phyloP scores from a whole-genome alignment of 2,888 invertebrate species.

The Barypeithes pellucidus region DNA sequence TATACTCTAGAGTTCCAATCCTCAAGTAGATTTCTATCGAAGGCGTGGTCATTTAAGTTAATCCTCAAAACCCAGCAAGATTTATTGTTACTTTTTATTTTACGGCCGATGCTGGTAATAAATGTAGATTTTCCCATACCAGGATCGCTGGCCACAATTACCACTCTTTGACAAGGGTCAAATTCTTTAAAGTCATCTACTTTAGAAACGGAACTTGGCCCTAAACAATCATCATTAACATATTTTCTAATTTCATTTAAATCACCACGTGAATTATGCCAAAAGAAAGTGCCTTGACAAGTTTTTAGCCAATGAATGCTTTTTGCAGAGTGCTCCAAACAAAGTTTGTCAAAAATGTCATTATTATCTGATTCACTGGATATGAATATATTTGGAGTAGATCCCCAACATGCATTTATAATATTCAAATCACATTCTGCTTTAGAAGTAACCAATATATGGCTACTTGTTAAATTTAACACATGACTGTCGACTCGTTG shows the following conservation, averaged over 20 bases:
- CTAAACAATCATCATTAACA: constrained; percentile 5
- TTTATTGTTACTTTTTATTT: constrained; percentile 12
- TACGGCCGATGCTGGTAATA: constrained; percentile 36
- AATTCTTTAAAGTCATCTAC: constrained; percentile 18
- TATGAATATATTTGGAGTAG: neutral
- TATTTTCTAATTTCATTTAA: constrained; percentile 6
- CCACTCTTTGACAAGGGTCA: constrained; percentile 18
- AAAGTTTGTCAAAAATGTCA: constrained; percentile 11
- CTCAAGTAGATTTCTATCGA: constrained; percentile 24
- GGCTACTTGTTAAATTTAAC: constrained; percentile 8
- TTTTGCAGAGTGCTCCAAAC: neutral
- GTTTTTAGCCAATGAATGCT: constrained; percentile 28
- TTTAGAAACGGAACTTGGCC: neutral
- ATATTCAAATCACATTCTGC: neutral
- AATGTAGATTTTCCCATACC: constrained; percentile 47
- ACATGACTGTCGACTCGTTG: constrained; percentile 27
- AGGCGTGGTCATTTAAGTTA: constrained; percentile 45
- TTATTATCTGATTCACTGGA: neutral
- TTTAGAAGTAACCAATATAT: constrained; percentile 3
- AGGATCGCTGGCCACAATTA: constrained; percentile 38
- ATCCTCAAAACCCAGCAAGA: constrained; percentile 41
- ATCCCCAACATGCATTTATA: too few species aligned
- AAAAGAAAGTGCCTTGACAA: constrained; percentile 21
- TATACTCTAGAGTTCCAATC: constrained; percentile 19
- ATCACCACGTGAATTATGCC: constrained; percentile 21